These are phyloP conservation scores for Orthonevra nobilis DNA, from an alignment of 2,888 invertebrate species.

Conservation along the genomic window DNA sequence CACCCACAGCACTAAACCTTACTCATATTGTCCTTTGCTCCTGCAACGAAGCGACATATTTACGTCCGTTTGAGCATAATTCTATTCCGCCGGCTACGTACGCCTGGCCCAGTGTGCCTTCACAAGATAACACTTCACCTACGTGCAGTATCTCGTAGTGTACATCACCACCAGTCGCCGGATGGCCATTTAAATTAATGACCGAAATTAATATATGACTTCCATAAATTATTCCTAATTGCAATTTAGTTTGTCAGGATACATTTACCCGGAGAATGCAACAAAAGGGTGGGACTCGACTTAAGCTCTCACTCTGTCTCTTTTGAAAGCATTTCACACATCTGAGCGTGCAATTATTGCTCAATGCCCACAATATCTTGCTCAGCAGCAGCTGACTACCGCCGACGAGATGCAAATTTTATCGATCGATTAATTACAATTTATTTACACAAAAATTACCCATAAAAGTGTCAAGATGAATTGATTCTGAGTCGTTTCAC, in stretches of 20 bases:
- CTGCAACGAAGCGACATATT: conserved; percentile 58
- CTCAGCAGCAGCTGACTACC: conserved; percentile 9
- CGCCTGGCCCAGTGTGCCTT: conserved; percentile 6
- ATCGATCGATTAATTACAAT: conserved; percentile 70
- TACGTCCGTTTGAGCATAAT: conserved; percentile 62
- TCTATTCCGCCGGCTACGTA: conserved; percentile 39
- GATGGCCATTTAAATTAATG: conserved; percentile 69
- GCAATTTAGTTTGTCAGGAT: conserved; percentile 69
- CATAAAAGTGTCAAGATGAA: conserved; percentile 70
- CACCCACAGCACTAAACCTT: too few species aligned
- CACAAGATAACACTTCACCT: conserved; percentile 47
- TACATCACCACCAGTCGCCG: conserved; percentile 45
- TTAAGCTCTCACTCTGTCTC: conserved; percentile 7
- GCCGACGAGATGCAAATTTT: conserved; percentile 69
- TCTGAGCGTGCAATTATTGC: conserved; percentile 19
- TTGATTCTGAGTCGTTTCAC: conserved; percentile 69
- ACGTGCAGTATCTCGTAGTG: too few species aligned
- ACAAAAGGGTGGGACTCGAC: conserved; percentile 20
- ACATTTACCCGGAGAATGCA: conserved; percentile 29
- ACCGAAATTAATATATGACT: conserved; percentile 69
- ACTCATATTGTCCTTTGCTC: conserved; percentile 35
- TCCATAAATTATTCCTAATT: conserved; percentile 70
- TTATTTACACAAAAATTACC: conserved; percentile 70
- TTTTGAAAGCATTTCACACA: conserved; percentile 37
- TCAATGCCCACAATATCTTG: conserved; percentile 1